phyloP scores from a whole-genome alignment of 2,113 vertebrate species.

The Abramis brama region DNA sequence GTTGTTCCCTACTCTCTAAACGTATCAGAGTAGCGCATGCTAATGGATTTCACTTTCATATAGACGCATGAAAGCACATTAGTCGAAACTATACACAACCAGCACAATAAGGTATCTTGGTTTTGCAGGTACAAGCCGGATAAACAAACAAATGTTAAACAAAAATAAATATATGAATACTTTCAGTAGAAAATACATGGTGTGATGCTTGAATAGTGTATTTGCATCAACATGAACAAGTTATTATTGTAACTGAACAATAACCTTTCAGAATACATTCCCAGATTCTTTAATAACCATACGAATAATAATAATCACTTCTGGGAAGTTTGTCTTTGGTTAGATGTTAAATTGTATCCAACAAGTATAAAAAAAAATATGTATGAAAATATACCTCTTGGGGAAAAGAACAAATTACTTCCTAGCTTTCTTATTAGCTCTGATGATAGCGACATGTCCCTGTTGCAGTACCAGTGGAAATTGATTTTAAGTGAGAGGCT shows the following conservation, averaged over 20 bases:
- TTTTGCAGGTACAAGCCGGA: not conserved
- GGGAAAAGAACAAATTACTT: slow-evolving; percentile 50
- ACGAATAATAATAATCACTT: not conserved
- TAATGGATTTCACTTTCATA: slow-evolving; percentile 19
- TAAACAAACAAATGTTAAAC: not conserved
- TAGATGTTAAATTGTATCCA: slow-evolving; percentile 14
- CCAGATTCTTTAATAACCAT: not conserved
- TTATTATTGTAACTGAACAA: no score
- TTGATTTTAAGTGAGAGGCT: slow-evolving; percentile 10
- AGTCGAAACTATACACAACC: not conserved
- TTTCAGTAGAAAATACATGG: not conserved
- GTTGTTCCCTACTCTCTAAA: slow-evolving; percentile 9
- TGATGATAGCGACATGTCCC: slow-evolving; percentile 13
- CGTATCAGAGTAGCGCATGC: slow-evolving; percentile 3
- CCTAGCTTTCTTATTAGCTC: slow-evolving; percentile 41
- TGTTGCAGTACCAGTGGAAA: slow-evolving; percentile 34
- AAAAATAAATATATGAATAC: not conserved
- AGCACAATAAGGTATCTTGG: not conserved
- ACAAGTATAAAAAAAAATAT: not conserved
- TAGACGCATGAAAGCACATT: not conserved
- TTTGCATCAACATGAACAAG: not conserved
- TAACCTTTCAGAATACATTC: not conserved
- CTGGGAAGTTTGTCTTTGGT: not conserved
- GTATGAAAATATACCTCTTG: slow-evolving; percentile 20
- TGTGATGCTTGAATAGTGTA: not conserved